Evolutionary conservation across 2,888 invertebrate genomes (phyloP).

Genomic region (Zygothrica quintamaculata): DNA sequence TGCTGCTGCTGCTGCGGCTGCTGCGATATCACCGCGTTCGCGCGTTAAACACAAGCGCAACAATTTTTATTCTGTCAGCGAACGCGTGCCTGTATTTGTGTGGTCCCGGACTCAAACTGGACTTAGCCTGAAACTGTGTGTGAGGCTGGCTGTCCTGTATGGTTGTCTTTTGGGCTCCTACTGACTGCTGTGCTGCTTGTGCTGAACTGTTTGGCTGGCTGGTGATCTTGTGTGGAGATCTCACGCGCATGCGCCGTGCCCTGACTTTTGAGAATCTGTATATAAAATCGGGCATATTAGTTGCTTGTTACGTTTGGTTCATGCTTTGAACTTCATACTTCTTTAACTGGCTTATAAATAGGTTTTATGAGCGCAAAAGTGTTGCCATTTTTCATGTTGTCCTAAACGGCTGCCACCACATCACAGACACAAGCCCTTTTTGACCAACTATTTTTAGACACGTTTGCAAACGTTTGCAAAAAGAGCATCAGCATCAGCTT

Average conservation of each 20-base stretch:
- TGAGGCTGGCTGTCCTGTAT: conserved; percentile 27
- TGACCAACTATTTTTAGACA: conserved; percentile 66
- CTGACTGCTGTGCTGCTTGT: conserved; percentile 26
- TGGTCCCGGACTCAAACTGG: conserved; percentile 83
- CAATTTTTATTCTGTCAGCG: conserved; percentile 85
- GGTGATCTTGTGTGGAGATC: conserved; percentile 78
- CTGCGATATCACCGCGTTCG: conserved; percentile 83
- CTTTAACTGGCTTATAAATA: conserved; percentile 61
- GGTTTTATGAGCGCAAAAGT: conserved; percentile 80
- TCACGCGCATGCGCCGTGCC: conserved; percentile 80
- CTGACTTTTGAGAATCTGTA: conserved; percentile 41
- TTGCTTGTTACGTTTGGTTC: conserved; percentile 35
- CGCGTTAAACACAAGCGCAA: conserved; percentile 84
- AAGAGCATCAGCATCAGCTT: conserved; percentile 43
- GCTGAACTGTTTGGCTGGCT: conserved; percentile 37
- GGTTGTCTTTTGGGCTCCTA: conserved; percentile 32
- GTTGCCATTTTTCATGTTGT: conserved; percentile 77
- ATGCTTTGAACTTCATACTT: conserved; percentile 28
- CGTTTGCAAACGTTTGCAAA: conserved; percentile 39
- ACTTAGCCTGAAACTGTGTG: conserved; percentile 47
- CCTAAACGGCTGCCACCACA: conserved; percentile 37
- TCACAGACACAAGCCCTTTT: not conserved
- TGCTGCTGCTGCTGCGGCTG: conserved; percentile 42
- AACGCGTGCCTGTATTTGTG: conserved; percentile 85
- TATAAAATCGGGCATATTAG: conserved; percentile 60